phyloP scores from a whole-genome alignment of 2,888 invertebrate genomes.

The Craniophora ligustri region DNA sequence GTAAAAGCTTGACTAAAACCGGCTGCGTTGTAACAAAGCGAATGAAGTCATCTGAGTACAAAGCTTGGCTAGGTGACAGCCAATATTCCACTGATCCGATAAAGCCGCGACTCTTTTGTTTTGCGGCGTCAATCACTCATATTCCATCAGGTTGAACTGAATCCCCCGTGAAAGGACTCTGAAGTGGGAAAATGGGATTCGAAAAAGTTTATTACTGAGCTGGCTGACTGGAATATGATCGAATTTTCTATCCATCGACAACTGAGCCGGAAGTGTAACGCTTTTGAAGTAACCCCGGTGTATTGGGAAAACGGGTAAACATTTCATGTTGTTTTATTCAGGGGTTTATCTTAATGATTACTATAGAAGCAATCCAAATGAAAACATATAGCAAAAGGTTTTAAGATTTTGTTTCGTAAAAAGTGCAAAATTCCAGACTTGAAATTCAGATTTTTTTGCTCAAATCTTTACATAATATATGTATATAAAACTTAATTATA shows the following conservation, averaged over 20 bases:
- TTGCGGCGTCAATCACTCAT: slow-evolving; percentile 42
- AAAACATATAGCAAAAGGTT: too few species aligned
- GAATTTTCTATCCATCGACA: slow-evolving; percentile 20
- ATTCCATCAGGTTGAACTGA: slow-evolving; percentile 32
- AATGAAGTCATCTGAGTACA: slow-evolving; percentile 9
- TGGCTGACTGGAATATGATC: slow-evolving; percentile 15
- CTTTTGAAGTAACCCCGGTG: neutral
- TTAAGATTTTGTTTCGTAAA: too few species aligned
- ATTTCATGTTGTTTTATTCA: too few species aligned
- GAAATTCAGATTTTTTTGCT: too few species aligned
- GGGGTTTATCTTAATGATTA: too few species aligned
- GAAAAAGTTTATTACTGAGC: slow-evolving; percentile 26
- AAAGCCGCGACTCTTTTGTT: slow-evolving; percentile 35
- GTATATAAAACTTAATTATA: too few species aligned
- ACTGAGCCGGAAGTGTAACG: neutral
- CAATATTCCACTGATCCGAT: slow-evolving; percentile 39
- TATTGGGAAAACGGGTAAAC: too few species aligned
- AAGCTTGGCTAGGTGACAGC: slow-evolving; percentile 12
- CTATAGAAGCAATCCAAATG: too few species aligned
- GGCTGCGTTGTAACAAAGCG: slow-evolving; percentile 3
- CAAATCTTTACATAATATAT: too few species aligned
- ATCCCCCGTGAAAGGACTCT: slow-evolving; percentile 22
- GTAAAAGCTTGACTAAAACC: neutral
- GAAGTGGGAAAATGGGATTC: neutral
- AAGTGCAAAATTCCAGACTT: too few species aligned